Evolutionary conservation across 2,888 invertebrate species (phyloP), one percentile per base, ranked within the genome.

Genomic region (Tuta absoluta): DNA sequence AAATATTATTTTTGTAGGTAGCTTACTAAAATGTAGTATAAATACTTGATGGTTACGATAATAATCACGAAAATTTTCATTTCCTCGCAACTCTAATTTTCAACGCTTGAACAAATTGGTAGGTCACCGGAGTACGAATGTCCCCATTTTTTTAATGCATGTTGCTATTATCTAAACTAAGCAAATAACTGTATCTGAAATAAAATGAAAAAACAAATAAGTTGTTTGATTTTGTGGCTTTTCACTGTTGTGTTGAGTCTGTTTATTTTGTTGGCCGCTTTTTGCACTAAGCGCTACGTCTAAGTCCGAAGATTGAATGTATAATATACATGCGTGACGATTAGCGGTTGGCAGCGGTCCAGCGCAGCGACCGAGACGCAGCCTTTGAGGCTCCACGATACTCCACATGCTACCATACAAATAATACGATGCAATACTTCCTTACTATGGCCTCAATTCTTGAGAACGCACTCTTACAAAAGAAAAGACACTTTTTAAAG

Each of bases 331-430:
- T 80, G 78, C 77, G 80, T 81, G 81, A 76, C 84, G 83, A 87
- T 88, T 87, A 89, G 81, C 73, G 72, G 71, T 81, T 90, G 90
- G 90, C 90, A 82, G 62, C 48, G 63, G 37, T 85, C 90, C 90
- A 90, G 79, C 66, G 57, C 64, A 49, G 63, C 63, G 71, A 72
- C 71, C 77, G 79, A 71, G 72, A 76, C 76, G 78, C 78, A 77
- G 76, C 77, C 74, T 74, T 76, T 72, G 68, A 70, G 74, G 72
- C 76, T 71, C 70, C 72, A 60, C 7, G 57, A 51, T 64, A 59
- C 64, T 69, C 68, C 67, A 33, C 33, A 10, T 14, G 59, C 63
- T 69, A 69, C 67, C 17, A 63, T 23, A 63, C 63, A 66, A 69
- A 62, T 67, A 58, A 67, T 65, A 33, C 17, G 67, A 66, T 68